phyloP scores from a whole-genome alignment of 2,113 vertebrate species.

The Dromiciops gliroides region DNA sequence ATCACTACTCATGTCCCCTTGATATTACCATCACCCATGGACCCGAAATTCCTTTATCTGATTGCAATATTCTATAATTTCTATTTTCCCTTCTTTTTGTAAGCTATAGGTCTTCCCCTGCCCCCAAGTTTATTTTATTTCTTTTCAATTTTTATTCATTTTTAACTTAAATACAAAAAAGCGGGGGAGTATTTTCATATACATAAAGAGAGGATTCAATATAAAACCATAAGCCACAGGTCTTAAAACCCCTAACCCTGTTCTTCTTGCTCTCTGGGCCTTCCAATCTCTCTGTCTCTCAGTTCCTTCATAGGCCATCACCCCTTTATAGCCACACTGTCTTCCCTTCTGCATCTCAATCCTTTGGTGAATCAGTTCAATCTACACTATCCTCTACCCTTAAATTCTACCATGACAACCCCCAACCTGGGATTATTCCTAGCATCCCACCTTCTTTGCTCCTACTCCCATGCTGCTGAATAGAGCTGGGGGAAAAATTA shows the following conservation, averaged over 20 bases:
- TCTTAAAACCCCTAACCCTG: neutral
- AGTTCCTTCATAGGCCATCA: neutral
- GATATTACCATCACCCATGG: neutral
- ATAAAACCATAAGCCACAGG: neutral
- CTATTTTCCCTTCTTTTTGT: neutral
- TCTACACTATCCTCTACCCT: neutral
- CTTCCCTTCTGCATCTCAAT: neutral
- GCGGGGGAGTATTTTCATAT: neutral
- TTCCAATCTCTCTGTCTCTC: neutral
- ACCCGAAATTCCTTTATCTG: neutral
- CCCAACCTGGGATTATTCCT: no score
- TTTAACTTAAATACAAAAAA: neutral
- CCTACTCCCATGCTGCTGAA: neutral
- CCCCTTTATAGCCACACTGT: neutral
- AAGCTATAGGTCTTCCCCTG: neutral
- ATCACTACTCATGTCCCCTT: neutral
- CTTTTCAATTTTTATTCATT: neutral
- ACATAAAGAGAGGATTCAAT: neutral
- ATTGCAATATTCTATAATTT: neutral
- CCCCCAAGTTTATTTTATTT: neutral
- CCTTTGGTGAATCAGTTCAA: neutral
- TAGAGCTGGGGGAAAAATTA: neutral
- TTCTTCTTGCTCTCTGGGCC: neutral
- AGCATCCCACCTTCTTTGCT: neutral
- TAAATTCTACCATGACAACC: neutral